Percentiles rank a stretch among this genome's conserved stretches.
Evolutionary conservation across 92 coral and sea anemone genomes (phyloP).

Genomic region (Blastomussa wellsi): DNA sequence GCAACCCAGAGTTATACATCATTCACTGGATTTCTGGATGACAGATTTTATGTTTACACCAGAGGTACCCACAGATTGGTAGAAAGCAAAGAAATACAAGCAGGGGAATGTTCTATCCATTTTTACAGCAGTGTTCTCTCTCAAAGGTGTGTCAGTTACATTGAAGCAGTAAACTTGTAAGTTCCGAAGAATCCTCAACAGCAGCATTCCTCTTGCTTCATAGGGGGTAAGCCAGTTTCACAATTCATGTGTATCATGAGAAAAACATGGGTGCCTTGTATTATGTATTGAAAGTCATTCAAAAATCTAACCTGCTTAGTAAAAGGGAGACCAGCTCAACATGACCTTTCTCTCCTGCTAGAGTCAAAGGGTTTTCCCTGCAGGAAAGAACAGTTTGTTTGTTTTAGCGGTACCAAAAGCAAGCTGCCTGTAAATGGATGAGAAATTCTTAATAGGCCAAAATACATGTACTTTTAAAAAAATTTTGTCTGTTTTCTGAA

Average conservation of each 20-base stretch:
- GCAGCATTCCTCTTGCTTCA: background rate
- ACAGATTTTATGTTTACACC: background rate
- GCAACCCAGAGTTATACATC: constrained; percentile 22
- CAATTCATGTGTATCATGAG: too few relatives aligned
- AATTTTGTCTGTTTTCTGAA: background rate
- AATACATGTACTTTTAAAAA: background rate
- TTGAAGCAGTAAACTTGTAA: background rate
- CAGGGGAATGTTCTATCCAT: background rate
- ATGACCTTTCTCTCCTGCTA: constrained; percentile 97
- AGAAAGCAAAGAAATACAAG: background rate
- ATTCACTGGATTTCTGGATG: constrained; percentile 27
- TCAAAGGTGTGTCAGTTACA: background rate
- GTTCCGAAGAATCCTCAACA: background rate
- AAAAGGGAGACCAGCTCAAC: constrained; percentile 77
- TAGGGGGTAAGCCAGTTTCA: too few relatives aligned
- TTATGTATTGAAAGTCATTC: background rate
- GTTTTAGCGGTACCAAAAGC: too few relatives aligned
- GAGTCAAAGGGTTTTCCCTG: constrained; percentile 94
- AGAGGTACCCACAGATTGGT: background rate
- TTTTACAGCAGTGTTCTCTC: background rate
- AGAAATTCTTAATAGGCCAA: background rate
- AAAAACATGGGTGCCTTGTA: too few relatives aligned
- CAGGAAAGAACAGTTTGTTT: constrained; percentile 13
- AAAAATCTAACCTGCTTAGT: constrained; percentile 40
- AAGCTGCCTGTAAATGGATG: background rate